These are phyloP conservation scores for Podarcis lilfordi DNA, from an alignment of 2,797 vertebrate genomes.

Conservation along the genomic window DNA sequence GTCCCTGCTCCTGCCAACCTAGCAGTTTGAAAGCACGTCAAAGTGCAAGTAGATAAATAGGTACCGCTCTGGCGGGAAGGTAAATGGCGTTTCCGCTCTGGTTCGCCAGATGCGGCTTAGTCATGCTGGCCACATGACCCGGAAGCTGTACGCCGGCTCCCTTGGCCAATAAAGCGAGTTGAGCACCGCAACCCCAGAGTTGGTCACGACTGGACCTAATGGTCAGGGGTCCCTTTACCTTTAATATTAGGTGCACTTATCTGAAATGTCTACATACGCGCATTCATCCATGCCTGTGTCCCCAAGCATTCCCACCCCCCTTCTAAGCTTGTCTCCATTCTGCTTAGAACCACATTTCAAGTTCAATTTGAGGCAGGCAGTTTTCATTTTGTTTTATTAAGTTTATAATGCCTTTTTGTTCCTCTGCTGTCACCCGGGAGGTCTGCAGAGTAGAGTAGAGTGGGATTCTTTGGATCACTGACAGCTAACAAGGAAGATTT, in stretches of 20 bases:
- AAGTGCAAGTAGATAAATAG: no score
- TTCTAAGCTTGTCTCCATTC: slow-evolving; percentile 11
- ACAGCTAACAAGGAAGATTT: not conserved
- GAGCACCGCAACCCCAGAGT: no score
- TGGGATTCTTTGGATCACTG: slow-evolving; percentile 2
- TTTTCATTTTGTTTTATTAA: not conserved
- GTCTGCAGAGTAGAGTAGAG: not conserved
- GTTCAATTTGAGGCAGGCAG: not conserved
- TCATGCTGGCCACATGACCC: no score
- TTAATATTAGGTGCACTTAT: not conserved
- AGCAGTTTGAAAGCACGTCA: no score
- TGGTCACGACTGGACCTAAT: no score
- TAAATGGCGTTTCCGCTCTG: no score
- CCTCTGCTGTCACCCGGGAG: not conserved
- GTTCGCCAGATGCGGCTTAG: no score
- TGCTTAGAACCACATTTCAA: slow-evolving; percentile 18
- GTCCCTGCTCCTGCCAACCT: no score
- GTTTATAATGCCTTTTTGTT: slow-evolving; percentile 12
- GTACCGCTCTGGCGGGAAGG: no score
- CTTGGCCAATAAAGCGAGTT: no score
- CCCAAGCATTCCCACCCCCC: accelerated
- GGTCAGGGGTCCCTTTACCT: not conserved
- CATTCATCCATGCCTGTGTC: not conserved
- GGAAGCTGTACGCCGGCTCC: no score
- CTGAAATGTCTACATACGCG: not conserved